Percentiles rank a stretch among this genome's conserved stretches.
These are phyloP conservation scores for Electrona antarctica DNA, from an alignment of 2,113 vertebrate genomes.

Conservation along the genomic window DNA sequence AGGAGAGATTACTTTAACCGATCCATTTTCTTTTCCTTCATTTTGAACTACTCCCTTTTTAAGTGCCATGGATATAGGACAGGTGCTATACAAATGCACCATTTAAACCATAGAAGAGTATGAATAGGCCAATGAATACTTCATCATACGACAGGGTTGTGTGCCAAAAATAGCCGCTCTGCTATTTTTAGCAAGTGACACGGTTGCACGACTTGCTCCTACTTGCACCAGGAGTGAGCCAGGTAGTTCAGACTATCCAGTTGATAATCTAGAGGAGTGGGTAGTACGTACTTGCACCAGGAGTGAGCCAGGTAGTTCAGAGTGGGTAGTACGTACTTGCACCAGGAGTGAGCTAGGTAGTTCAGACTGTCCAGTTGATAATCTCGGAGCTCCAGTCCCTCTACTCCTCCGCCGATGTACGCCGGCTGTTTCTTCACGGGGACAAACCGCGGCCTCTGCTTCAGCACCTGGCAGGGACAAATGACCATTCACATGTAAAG, in stretches of 20 bases:
- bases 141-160: too few species aligned
- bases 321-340: constrained; percentile 84
- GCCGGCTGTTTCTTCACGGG: constrained; percentile 93
- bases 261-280: constrained; percentile 90
- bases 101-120: too few species aligned
- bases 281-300: too few species aligned
- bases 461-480: constrained; percentile 83
- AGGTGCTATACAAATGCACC: too few species aligned
- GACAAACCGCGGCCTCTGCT: constrained; percentile 94
- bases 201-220: constrained; percentile 33
- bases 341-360: constrained; percentile 99
- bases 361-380: constrained; percentile 97
- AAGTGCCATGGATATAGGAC: too few species aligned
- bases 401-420: constrained; percentile 86
- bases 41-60: too few species aligned
- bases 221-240: constrained; percentile 99
- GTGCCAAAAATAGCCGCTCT: too few species aligned
- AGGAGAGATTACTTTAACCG: not conserved
- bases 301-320: too few species aligned
- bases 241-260: constrained; percentile 97
- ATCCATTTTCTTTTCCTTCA: too few species aligned
- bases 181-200: not conserved
- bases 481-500: too few species aligned
- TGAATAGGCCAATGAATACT: too few species aligned
- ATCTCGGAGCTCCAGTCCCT: constrained; percentile 92